Evolutionary conservation across 2,113 vertebrate species (phyloP), one percentile per base, ranked within the genome.

Genomic region (Odobenus rosmarus): DNA sequence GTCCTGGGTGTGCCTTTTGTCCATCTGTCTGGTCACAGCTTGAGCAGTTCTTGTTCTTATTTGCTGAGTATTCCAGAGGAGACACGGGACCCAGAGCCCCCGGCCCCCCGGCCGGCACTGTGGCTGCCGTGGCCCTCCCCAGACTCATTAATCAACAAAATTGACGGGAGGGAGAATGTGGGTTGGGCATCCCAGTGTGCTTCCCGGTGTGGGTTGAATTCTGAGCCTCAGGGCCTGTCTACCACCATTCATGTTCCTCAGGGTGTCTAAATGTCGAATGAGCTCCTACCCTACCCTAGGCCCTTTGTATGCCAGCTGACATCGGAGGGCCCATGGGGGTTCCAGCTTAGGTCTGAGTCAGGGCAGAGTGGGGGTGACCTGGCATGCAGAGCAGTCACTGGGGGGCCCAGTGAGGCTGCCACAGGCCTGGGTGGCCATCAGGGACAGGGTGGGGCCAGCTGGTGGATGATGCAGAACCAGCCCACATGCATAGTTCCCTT

Each of bases 381-480:
- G n/a, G 18, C 79, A 61, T 1, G 14, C 7, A 0, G 53, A 89
- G 46, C 13, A 42, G 67, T 77, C 57, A 55, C 16, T 23, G 80
- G 77, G 39, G 24, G 4, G 26, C 49, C 53, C 28, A 1, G 67
- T 21, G 16, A 36, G 71, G 31, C 4, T 3, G 39, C 57, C 81
- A 19, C 57, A 13, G 53, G 86, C 80, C 61, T 14, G 1, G 19
- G 18, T 26, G 12, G 57, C 26, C 23, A 0, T 76, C 42, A 85
- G 33, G 24, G 71, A 46, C 5, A 7, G 69, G 13, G 39, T 36
- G 28, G 8, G 72, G 46, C 16, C 49, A 42, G 14, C 59, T 12
- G 0, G 10, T 33, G 49, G 76, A 1, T 1, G 1, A 10, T 0
- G 18, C 6, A 2, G 28, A 51, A 33, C n/a, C 19, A 4, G 33